These are phyloP conservation scores for Prinia subflava DNA, from an alignment of 2,113 vertebrate genomes.

Conservation along the genomic window DNA sequence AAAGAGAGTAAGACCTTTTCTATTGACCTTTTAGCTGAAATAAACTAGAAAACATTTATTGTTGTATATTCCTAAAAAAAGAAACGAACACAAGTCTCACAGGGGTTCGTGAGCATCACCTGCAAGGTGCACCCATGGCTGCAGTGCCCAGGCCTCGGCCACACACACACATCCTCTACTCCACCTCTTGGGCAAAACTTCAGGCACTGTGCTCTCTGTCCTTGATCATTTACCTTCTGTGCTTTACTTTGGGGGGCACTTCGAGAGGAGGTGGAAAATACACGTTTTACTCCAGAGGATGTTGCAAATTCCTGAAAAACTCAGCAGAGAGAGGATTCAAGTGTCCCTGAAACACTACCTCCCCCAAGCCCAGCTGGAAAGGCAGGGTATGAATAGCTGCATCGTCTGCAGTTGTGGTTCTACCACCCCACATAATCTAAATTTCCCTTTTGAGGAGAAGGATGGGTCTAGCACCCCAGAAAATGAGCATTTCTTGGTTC, in stretches of 20 bases:
- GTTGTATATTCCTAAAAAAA: conserved; percentile 21
- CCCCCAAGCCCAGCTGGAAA: neutral
- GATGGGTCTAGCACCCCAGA: neutral
- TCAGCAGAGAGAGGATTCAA: neutral
- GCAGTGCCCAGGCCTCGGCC: neutral
- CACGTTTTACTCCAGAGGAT: neutral
- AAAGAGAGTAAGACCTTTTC: neutral
- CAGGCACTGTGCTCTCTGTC: neutral
- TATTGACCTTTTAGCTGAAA: neutral
- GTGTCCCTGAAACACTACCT: neutral
- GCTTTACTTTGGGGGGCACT: neutral
- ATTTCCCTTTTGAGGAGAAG: neutral
- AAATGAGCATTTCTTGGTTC: neutral
- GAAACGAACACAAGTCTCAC: neutral
- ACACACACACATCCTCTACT: neutral
- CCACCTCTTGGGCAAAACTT: neutral
- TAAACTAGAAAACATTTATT: conserved; percentile 35
- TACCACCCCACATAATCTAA: accelerated
- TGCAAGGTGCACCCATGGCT: neutral
- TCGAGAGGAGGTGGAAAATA: neutral
- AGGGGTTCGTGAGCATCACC: neutral
- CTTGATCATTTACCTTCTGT: neutral
- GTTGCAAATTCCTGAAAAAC: neutral
- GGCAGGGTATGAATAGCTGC: neutral
- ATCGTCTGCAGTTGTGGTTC: accelerated